Base-by-base conservation (phyloP, 23 tunicate genomes). In the Botrylloides violaceus region DNA sequence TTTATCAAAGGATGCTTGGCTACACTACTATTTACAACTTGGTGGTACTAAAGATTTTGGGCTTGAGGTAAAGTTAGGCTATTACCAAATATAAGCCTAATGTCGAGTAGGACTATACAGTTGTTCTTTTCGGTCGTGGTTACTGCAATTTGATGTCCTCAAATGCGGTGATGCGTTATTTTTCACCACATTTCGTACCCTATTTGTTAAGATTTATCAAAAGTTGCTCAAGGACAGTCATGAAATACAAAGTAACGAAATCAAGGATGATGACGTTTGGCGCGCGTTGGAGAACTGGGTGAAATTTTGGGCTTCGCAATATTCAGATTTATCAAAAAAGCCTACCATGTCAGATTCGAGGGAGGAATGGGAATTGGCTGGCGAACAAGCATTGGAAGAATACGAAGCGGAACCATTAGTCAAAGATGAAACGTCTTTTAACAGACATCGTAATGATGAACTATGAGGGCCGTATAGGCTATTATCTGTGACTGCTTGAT, bases 271-370 rank as follows among this genome's bases (percentile, higher is more conserved):
- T 15, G 49, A 59, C 35, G 34, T 75, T 7, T 32, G 59, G 49
- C 56, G 47, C 5, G 81, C 73, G 4, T 24, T 77, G 35, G 74
- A 65, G n/a, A 65, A 65, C 9, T 77, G 81, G 81, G 39, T 65
- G 5, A 18, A 47, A 3, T 66, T 32, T 66, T 77, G 81, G 81
- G 81, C 73, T 4, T 61, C 81, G 0, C 81, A 77, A 3, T 77
- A 77, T 65, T 65, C 81, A 7, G 32, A 1, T 48, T 22, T 65
- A 22, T 2, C 36, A 26, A n/a, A 36, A 6, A 65, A 29, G 34
- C 81, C 81, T 0, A 22, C 25, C 30, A 38, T 28, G 33, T 60
- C 35, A 28, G 81, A 43, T 15, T 7, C 12, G 12, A 43, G 53
- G 15, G 15, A 15, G 12, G 12, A 7, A 9, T 43, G 53, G 53